A percentile compares a stretch with the other conserved stretches of the same genome.
Conservation (phyloP, 2,888 invertebrate genomes). For the Pediacus dermestoides region DNA sequence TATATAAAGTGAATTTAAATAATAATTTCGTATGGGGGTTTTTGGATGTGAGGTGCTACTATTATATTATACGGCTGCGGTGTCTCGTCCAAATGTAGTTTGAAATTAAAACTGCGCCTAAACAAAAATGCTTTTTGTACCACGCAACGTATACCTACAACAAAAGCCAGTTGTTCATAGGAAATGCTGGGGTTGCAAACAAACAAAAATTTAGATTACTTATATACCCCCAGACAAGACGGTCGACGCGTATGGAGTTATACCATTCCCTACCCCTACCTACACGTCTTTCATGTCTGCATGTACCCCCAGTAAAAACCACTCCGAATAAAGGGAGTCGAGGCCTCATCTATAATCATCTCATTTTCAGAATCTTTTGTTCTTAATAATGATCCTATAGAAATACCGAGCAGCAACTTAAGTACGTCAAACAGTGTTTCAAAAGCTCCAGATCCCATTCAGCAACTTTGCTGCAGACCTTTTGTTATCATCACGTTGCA, state of each 20-base stretch:
- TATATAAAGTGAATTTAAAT: too few relatives aligned
- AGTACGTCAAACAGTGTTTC: constrained; percentile 41
- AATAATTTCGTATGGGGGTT: too few relatives aligned
- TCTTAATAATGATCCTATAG: constrained; percentile 49
- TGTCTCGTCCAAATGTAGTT: too few relatives aligned
- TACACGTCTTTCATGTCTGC: constrained; percentile 38
- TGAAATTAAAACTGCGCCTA: too few relatives aligned
- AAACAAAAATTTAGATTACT: constrained; percentile 40
- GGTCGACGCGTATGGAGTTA: constrained; percentile 12
- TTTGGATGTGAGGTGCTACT: too few relatives aligned
- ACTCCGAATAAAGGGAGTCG: constrained; percentile 27
- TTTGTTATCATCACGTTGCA: constrained; percentile 42
- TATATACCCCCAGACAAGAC: constrained; percentile 19
- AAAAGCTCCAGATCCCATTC: constrained; percentile 34
- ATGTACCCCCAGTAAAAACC: constrained; percentile 23
- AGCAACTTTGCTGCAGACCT: constrained; percentile 24
- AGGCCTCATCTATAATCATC: constrained; percentile 49
- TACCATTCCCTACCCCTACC: constrained; percentile 9
- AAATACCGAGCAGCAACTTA: constrained; percentile 35
- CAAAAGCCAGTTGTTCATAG: too few relatives aligned
- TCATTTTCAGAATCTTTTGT: constrained; percentile 50
- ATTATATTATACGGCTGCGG: too few relatives aligned
- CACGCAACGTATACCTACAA: too few relatives aligned
- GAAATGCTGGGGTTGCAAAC: constrained; percentile 28
- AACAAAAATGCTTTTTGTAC: too few relatives aligned